These are phyloP conservation scores for Drosophila tsacasi DNA, from an alignment of 1,140 invertebrate genomes.

Conservation along the genomic window DNA sequence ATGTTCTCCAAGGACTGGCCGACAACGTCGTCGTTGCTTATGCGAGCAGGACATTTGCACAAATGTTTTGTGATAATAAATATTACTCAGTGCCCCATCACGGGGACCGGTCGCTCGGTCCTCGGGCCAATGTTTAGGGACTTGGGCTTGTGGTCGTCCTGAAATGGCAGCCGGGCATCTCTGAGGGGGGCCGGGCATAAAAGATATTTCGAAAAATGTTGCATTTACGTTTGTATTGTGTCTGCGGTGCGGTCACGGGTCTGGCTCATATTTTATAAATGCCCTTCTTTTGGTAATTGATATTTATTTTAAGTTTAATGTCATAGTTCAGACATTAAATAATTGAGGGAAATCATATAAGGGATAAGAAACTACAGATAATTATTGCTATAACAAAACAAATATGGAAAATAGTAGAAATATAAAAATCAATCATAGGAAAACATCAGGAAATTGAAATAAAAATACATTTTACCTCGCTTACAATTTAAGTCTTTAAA, in stretches of 20 bases:
- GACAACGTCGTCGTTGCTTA: slow-evolving; percentile 76
- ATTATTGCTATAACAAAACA: background rate
- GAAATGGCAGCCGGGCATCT: slow-evolving; percentile 17
- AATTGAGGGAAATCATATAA: slow-evolving; percentile 38
- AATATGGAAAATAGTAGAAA: background rate
- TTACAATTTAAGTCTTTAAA: background rate
- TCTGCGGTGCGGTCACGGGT: slow-evolving; percentile 40
- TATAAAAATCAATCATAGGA: background rate
- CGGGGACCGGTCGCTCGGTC: slow-evolving; percentile 38
- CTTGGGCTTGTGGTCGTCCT: slow-evolving; percentile 34
- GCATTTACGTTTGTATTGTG: slow-evolving; percentile 67
- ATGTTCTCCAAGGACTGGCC: slow-evolving; percentile 82
- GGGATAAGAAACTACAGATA: background rate
- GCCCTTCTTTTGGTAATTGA: slow-evolving; percentile 59
- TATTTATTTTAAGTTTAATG: slow-evolving; percentile 71
- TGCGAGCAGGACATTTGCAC: slow-evolving; percentile 81
- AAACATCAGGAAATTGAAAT: background rate
- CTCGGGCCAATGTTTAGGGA: slow-evolving; percentile 48
- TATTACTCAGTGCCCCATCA: slow-evolving; percentile 80
- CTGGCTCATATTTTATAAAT: slow-evolving; percentile 48
- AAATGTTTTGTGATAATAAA: slow-evolving; percentile 84
- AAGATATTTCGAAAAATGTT: slow-evolving; percentile 56
- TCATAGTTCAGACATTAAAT: slow-evolving; percentile 27
- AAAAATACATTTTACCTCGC: background rate
- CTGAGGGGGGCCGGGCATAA: background rate